A percentile compares a stretch with the other conserved stretches of the same genome.
phyloP scores from a whole-genome alignment of 1,140 invertebrate species.

The Euglossa dilemma region DNA sequence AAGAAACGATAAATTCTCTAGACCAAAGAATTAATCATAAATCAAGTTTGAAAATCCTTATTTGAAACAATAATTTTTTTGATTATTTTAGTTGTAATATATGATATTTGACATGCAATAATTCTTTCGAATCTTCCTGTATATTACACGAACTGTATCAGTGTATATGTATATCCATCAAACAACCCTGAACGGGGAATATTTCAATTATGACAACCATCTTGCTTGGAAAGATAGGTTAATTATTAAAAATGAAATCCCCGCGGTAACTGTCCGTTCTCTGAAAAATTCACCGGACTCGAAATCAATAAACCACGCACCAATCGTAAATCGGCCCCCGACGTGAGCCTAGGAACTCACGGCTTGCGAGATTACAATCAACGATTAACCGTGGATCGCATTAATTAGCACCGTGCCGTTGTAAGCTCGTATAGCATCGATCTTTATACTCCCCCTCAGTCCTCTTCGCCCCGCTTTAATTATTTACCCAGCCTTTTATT shows the following conservation, averaged over 20 bases:
- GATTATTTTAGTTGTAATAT: too few species aligned
- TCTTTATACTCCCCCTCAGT: neutral
- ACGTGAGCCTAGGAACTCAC: neutral
- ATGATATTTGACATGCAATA: too few species aligned
- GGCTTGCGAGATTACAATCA: neutral
- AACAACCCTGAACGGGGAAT: too few species aligned
- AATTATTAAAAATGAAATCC: neutral
- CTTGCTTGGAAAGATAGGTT: too few species aligned
- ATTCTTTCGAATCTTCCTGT: too few species aligned
- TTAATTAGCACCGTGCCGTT: constrained; percentile 3
- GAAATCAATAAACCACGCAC: neutral
- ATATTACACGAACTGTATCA: too few species aligned
- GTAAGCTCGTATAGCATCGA: neutral
- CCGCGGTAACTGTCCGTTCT: neutral
- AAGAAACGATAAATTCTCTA: too few species aligned
- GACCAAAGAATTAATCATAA: too few species aligned
- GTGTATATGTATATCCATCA: too few species aligned
- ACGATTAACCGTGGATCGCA: constrained; percentile 3
- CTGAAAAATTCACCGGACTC: neutral
- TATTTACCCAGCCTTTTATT: neutral
- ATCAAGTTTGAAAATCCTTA: too few species aligned
- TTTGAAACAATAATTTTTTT: too few species aligned
- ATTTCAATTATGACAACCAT: neutral
- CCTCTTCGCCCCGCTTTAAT: neutral
- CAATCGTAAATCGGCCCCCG: neutral